These are phyloP conservation scores for Alentia gelatinosa DNA, from an alignment of 2,888 invertebrate genomes.

Conservation along the genomic window DNA sequence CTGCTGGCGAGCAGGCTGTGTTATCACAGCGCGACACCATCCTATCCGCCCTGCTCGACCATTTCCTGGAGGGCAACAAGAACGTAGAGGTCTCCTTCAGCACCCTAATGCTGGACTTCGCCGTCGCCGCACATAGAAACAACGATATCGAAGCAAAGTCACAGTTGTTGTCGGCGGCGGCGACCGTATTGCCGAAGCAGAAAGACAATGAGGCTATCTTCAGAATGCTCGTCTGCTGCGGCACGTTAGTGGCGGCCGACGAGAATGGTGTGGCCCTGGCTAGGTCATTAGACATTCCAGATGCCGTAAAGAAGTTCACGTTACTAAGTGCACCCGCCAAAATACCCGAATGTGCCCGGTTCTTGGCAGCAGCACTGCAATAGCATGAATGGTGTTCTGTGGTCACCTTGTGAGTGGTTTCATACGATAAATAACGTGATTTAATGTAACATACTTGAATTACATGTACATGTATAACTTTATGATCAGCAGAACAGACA, in stretches of 20 bases:
- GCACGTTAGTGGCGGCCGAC: constrained; percentile 84
- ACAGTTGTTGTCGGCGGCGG: constrained; percentile 69
- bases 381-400: background rate
- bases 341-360: constrained; percentile 74
- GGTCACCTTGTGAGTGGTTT: background rate
- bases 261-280: constrained; percentile 71
- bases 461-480: too few relatives aligned
- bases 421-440: background rate
- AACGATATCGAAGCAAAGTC: constrained; percentile 73
- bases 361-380: background rate
- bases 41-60: constrained; percentile 67
- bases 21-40: constrained; percentile 70
- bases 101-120: constrained; percentile 88
- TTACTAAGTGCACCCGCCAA: constrained; percentile 71
- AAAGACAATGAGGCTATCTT: constrained; percentile 88
- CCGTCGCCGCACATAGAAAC: constrained; percentile 81
- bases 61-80: constrained; percentile 72
- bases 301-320: background rate
- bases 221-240: constrained; percentile 88
- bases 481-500: too few relatives aligned
- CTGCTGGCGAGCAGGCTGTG: constrained; percentile 75
- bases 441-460: background rate
- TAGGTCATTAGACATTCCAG: constrained; percentile 70
- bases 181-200: constrained; percentile 81
- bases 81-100: constrained; percentile 87